Evolutionary conservation across 2,888 invertebrate species (phyloP).

Genomic region (Lasius fuliginosus): DNA sequence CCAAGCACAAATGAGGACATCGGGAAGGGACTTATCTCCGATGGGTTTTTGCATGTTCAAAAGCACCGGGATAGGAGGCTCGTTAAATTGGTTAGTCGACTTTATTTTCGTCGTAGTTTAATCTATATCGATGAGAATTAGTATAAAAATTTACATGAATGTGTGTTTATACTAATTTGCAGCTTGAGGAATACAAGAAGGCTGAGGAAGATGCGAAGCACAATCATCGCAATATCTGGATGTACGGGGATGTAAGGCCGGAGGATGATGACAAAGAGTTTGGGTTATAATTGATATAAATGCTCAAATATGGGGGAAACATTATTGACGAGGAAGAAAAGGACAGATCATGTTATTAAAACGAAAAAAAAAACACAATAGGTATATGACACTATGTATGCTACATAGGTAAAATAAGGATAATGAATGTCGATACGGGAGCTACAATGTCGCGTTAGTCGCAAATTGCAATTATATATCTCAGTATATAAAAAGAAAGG

Average conservation of each 20-base stretch:
- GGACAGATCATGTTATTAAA: slow-evolving; percentile 76
- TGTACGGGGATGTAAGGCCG: slow-evolving; percentile 99
- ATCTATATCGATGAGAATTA: neutral
- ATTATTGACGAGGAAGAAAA: slow-evolving; percentile 69
- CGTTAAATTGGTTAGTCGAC: slow-evolving; percentile 89
- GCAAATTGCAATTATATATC: slow-evolving; percentile 68
- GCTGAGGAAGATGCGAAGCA: slow-evolving; percentile 96
- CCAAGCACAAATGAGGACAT: slow-evolving; percentile 90
- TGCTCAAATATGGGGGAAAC: slow-evolving; percentile 65
- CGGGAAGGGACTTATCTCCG: slow-evolving; percentile 93
- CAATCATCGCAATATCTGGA: slow-evolving; percentile 96
- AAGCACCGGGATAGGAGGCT: slow-evolving; percentile 93
- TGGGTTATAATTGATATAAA: slow-evolving; percentile 71
- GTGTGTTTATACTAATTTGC: slow-evolving; percentile 58
- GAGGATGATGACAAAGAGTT: slow-evolving; percentile 93
- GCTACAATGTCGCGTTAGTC: slow-evolving; percentile 69
- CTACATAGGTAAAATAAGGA: slow-evolving; percentile 73
- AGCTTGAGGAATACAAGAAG: slow-evolving; percentile 93
- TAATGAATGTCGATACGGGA: slow-evolving; percentile 76
- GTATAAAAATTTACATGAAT: neutral
- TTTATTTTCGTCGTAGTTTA: neutral
- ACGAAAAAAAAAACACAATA: slow-evolving; percentile 70
- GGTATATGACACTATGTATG: slow-evolving; percentile 72
- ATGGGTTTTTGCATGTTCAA: slow-evolving; percentile 95
- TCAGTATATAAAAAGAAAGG: slow-evolving; percentile 67